Percentiles rank a stretch among this genome's conserved stretches.
Conservation (phyloP, 2,888 invertebrate genomes). For the Zygothrica quintamaculata region DNA sequence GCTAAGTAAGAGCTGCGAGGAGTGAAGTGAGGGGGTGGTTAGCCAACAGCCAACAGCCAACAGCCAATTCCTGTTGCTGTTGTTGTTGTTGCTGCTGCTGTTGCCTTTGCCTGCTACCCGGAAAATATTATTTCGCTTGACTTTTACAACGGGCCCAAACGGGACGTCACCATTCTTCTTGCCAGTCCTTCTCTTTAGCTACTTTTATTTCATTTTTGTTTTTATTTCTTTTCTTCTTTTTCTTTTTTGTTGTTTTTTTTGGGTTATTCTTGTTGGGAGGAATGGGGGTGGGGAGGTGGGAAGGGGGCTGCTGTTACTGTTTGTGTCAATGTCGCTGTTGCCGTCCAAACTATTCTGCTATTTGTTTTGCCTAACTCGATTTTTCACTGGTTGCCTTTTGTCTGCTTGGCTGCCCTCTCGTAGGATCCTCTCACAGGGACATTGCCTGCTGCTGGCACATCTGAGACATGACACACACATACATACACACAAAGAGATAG, state of each 20-base stretch:
- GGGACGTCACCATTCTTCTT: slow-evolving; percentile 21
- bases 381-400: slow-evolving; percentile 78
- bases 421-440: slow-evolving; percentile 25
- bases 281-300: no score
- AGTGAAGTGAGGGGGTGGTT: background rate
- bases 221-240: slow-evolving; percentile 51
- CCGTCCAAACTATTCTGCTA: slow-evolving; percentile 75
- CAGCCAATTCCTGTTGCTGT: slow-evolving; percentile 41
- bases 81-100: slow-evolving; percentile 20
- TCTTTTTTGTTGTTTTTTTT: slow-evolving; percentile 41
- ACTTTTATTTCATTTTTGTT: slow-evolving; percentile 52
- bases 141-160: slow-evolving; percentile 75
- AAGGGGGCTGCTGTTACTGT: slow-evolving; percentile 45
- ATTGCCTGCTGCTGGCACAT: slow-evolving; percentile 70
- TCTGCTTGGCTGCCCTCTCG: slow-evolving; percentile 63
- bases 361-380: slow-evolving; percentile 79
- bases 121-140: slow-evolving; percentile 81
- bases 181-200: slow-evolving; percentile 10
- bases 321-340: slow-evolving; percentile 64
- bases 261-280: background rate
- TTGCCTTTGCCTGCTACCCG: slow-evolving; percentile 68
- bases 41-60: background rate
- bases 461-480: slow-evolving; percentile 48
- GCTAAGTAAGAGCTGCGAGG: no score
- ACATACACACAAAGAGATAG: background rate